Percentiles rank a stretch among this genome's conserved stretches.
Conservation (phyloP, 2,113 vertebrate genomes). For the Alethe diademata region DNA sequence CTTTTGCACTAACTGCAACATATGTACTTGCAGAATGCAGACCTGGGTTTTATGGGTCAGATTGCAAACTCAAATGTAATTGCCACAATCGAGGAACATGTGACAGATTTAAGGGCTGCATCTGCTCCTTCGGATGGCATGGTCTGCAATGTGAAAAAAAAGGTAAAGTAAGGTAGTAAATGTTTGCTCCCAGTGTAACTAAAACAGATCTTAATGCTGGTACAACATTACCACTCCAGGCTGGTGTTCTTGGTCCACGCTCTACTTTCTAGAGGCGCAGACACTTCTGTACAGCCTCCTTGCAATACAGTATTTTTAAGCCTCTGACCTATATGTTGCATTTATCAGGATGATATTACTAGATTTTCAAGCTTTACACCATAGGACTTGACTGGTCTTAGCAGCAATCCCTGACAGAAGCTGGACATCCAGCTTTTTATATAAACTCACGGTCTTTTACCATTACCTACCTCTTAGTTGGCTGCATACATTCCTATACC, state of each 20-base stretch:
- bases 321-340: neutral
- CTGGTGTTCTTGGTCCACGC: neutral
- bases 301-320: neutral
- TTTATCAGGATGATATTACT: neutral
- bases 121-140: slow-evolving; percentile 76
- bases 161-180: slow-evolving; percentile 82
- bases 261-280: neutral
- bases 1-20: neutral
- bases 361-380: neutral
- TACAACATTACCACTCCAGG: neutral
- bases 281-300: neutral
- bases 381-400: neutral
- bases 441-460: neutral
- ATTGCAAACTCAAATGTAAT: slow-evolving; percentile 81
- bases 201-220: neutral
- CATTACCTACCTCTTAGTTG: neutral
- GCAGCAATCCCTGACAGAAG: neutral
- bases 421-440: neutral
- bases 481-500: neutral
- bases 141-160: slow-evolving; percentile 83
- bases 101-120: slow-evolving; percentile 83
- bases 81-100: slow-evolving; percentile 76
- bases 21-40: slow-evolving; percentile 75
- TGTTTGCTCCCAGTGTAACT: neutral
- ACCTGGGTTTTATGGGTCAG: slow-evolving; percentile 79